Evolutionary conservation across 2,888 invertebrate genomes (phyloP).

Genomic region (Rhimphoctona megacephalus): DNA sequence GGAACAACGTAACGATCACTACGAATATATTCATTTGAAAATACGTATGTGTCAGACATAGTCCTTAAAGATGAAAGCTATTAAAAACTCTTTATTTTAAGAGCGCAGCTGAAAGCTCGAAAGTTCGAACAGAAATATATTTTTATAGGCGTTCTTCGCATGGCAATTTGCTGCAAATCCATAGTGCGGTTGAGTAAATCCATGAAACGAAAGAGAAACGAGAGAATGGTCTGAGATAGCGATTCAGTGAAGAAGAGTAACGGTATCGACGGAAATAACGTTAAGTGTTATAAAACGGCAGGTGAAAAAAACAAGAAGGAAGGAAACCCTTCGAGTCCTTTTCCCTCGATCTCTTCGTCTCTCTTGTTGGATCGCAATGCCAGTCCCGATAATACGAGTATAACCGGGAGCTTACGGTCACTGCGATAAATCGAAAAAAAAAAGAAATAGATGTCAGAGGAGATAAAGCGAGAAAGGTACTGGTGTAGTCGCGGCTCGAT

Average conservation of each 20-base stretch:
- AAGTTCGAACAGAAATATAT: not conserved
- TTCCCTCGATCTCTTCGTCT: slow-evolving; percentile 13
- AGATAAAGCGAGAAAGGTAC: slow-evolving; percentile 30
- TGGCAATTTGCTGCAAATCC: slow-evolving; percentile 62
- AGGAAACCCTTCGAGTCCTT: slow-evolving; percentile 8
- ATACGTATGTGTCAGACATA: not conserved
- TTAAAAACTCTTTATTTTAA: not conserved
- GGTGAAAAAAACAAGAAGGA: slow-evolving; percentile 63
- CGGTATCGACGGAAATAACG: slow-evolving; percentile 64
- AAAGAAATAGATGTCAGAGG: slow-evolving; percentile 36
- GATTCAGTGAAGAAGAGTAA: slow-evolving; percentile 52
- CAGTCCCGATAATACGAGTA: slow-evolving; percentile 67
- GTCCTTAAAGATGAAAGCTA: not conserved
- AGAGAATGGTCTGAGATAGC: slow-evolving; percentile 22
- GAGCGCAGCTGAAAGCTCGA: not conserved
- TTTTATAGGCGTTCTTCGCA: slow-evolving; percentile 33
- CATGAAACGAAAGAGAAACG: slow-evolving; percentile 22
- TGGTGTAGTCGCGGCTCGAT: slow-evolving; percentile 21
- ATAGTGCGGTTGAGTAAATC: slow-evolving; percentile 57
- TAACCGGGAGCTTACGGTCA: slow-evolving; percentile 69
- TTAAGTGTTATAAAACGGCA: slow-evolving; percentile 68
- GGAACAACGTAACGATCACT: not conserved
- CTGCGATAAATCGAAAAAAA: slow-evolving; percentile 54
- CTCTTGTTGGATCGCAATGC: slow-evolving; percentile 31
- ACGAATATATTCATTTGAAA: not conserved